A percentile compares a stretch with the other conserved stretches of the same genome.
These are phyloP conservation scores for Nasua narica DNA, from an alignment of 2,797 vertebrate species.

Conservation along the genomic window DNA sequence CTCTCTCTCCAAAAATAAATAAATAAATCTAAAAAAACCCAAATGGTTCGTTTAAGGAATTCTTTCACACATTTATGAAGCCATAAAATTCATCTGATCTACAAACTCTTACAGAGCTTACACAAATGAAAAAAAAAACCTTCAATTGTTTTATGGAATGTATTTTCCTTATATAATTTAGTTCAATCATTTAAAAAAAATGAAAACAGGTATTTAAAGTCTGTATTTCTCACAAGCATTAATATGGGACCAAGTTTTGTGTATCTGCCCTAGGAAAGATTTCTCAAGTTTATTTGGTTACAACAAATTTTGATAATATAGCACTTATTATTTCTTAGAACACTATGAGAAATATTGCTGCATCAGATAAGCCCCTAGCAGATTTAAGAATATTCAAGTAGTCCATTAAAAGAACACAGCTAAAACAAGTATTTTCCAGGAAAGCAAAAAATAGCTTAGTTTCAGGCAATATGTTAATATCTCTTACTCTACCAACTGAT, in stretches of 20 bases:
- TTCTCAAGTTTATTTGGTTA: not conserved
- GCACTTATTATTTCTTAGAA: not conserved
- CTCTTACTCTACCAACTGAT: not conserved
- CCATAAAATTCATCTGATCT: not conserved
- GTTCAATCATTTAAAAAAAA: not conserved
- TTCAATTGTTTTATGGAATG: not conserved
- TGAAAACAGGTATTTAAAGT: not conserved
- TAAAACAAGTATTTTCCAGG: not conserved
- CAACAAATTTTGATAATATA: not conserved
- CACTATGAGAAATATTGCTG: not conserved
- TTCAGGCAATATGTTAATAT: not conserved
- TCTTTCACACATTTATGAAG: not conserved
- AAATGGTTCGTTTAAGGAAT: not conserved
- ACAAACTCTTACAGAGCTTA: not conserved
- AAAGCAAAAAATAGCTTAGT: not conserved
- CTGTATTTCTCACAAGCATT: not conserved
- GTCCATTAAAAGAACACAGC: not conserved
- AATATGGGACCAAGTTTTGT: not conserved
- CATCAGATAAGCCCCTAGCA: not conserved
- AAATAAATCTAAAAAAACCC: not conserved
- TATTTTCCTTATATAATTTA: not conserved
- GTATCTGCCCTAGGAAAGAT: not conserved
- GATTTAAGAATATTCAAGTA: not conserved
- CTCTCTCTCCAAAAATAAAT: not conserved
- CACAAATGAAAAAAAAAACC: not conserved